Conservation (phyloP, 1,140 invertebrate genomes). For the Plutomurus gul region DNA sequence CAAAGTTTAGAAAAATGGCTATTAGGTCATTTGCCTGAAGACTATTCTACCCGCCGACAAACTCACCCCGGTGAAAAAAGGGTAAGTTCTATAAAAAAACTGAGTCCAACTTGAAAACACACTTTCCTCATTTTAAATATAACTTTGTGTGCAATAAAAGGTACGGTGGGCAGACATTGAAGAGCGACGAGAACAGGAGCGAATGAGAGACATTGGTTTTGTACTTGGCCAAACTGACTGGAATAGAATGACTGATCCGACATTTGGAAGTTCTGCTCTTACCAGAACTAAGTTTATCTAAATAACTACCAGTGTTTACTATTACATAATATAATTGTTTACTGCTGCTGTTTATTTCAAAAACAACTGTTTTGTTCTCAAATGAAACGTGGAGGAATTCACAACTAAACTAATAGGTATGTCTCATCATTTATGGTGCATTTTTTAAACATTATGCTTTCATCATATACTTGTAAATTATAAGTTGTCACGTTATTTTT, state of each 20-base stretch:
- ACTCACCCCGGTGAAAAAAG: slow-evolving; percentile 83
- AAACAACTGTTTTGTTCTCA: neutral
- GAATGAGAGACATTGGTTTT: slow-evolving; percentile 90
- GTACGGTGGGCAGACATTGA: slow-evolving; percentile 97
- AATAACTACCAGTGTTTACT: neutral
- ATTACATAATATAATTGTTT: neutral
- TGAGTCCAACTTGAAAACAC: neutral
- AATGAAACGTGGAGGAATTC: too few relatives aligned
- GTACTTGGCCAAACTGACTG: slow-evolving; percentile 94
- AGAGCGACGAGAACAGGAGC: slow-evolving; percentile 84
- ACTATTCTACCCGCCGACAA: slow-evolving; percentile 66
- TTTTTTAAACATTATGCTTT: too few relatives aligned
- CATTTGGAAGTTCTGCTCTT: slow-evolving; percentile 81
- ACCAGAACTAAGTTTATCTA: slow-evolving; percentile 94
- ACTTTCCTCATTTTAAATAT: slow-evolving; percentile 1
- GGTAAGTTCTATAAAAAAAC: slow-evolving; percentile 61
- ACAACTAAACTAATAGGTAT: too few relatives aligned
- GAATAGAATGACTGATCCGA: slow-evolving; percentile 90
- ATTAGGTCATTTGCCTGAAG: slow-evolving; percentile 73
- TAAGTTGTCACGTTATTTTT: too few relatives aligned
- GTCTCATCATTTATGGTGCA: too few relatives aligned
- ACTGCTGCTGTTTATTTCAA: neutral
- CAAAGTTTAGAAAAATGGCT: slow-evolving; percentile 88
- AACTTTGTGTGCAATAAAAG: slow-evolving; percentile 62
- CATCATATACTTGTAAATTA: too few relatives aligned